Evolutionary conservation across 1,140 invertebrate genomes (phyloP), one percentile per base, ranked within the genome.

Genomic region (Magallana ariakensis): DNA sequence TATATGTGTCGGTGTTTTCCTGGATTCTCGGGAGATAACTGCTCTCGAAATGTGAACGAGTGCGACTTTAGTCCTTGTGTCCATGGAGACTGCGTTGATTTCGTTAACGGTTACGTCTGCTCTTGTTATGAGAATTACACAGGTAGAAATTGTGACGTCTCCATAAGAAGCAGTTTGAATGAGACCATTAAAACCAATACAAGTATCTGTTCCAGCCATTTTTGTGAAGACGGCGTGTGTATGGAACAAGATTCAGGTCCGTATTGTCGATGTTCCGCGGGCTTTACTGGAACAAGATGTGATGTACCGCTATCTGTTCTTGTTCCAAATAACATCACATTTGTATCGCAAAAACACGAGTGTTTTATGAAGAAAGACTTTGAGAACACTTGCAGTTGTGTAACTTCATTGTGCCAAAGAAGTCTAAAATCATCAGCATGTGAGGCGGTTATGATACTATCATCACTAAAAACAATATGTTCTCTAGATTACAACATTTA

Each of bases 221-320:
- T 26, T 22, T 75, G 66, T 75, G 9, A 33, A 75, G 13, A 75
- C 22, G 66, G 66, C 9, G 8, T 33, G 19, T 75, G 66, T 10
- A 13, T 26, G 22, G 22, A 33, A 75, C 26, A 75, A 33, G 22
- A 75, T 19, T 10, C 22, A 13, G 22, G 0, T 3, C 9, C 22
- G 15, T 9, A 5, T 7, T 75, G 66, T 26, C 22, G 33, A 6
- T 75, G 66, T 26, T 75, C 22, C 22, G 26, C 9, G 22, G 66
- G 66, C 8, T 75, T 33, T 75, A 75, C 66, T 26, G 66, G 66
- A 26, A 26, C 22, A 26, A 75, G 66, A 75, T 75, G 66, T 26
- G 22, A 75, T 13, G 22, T 75, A 33, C 66, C 66, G 26, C 10
- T 13, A 75, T 13, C 66, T 26, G 22, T 75, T 26, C 22, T 75